phyloP scores from a whole-genome alignment of 2,888 invertebrate genomes.

The Tigriopus californicus region DNA sequence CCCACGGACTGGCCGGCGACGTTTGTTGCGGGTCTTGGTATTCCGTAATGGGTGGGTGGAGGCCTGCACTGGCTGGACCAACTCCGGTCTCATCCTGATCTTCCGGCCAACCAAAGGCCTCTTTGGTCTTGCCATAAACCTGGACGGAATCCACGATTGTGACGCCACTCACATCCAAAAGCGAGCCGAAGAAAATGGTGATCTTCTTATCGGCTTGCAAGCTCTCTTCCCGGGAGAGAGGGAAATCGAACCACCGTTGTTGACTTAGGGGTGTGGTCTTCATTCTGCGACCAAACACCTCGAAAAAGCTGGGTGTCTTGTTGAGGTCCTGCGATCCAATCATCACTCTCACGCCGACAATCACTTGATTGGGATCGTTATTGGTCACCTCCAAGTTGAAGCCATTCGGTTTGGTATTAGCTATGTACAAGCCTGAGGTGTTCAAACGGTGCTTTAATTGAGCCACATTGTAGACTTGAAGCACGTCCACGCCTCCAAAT shows the following conservation, averaged over 20 bases:
- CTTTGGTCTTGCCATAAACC: constrained; percentile 86
- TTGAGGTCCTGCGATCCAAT: constrained; percentile 65
- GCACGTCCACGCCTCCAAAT: constrained; percentile 78
- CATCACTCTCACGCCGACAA: constrained; percentile 67
- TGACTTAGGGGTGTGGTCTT: constrained; percentile 44
- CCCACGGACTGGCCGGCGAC: constrained; percentile 29
- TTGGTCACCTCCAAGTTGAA: constrained; percentile 74
- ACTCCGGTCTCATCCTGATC: constrained; percentile 53
- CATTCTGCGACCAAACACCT: constrained; percentile 53
- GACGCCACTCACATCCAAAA: constrained; percentile 66
- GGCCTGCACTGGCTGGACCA: constrained; percentile 20
- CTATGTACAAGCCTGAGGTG: constrained; percentile 60
- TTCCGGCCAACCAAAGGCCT: constrained; percentile 90
- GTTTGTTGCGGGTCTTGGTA: no score
- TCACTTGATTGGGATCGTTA: constrained; percentile 66
- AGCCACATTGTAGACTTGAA: constrained; percentile 81
- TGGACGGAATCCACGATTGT: constrained; percentile 87
- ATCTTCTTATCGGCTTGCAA: constrained; percentile 76
- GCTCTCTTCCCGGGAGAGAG: constrained; percentile 80
- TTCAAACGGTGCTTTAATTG: constrained; percentile 81
- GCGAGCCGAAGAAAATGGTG: constrained; percentile 60
- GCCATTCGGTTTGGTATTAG: constrained; percentile 72
- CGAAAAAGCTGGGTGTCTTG: constrained; percentile 54
- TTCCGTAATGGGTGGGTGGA: constrained; percentile 31
- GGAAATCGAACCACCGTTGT: constrained; percentile 86